Percentiles rank a stretch among this genome's conserved stretches.
phyloP scores from a whole-genome alignment of 2,888 invertebrate species.

The Cephus sareptanus region DNA sequence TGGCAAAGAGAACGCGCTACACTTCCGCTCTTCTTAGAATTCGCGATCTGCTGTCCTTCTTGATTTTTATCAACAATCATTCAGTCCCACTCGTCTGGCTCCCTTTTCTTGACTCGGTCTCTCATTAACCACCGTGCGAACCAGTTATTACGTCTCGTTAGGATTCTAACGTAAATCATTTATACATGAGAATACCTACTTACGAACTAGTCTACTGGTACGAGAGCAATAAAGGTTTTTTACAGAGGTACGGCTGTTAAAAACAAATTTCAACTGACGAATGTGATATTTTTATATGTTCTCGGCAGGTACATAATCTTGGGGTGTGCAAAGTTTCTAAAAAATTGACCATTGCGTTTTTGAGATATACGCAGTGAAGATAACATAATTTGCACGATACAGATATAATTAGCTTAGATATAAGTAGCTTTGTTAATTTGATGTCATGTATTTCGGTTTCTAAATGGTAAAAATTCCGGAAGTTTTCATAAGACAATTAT shows the following conservation, averaged over 20 bases:
- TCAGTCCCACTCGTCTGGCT: neutral
- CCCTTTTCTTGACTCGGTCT: neutral
- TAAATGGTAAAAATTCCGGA: too few species aligned
- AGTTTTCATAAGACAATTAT: too few species aligned
- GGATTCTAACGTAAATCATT: neutral
- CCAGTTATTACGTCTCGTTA: neutral
- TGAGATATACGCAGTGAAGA: too few species aligned
- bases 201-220: neutral
- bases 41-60: neutral
- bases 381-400: too few species aligned
- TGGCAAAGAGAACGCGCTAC: neutral
- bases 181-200: neutral
- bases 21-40: neutral
- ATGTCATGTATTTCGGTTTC: too few species aligned
- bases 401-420: too few species aligned
- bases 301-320: too few species aligned
- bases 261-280: too few species aligned
- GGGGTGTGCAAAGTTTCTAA: too few species aligned
- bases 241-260: neutral
- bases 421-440: too few species aligned
- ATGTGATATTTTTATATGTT: too few species aligned
- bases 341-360: too few species aligned
- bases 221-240: neutral
- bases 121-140: neutral
- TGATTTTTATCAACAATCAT: slow-evolving; percentile 3